Evolutionary conservation across 1,140 invertebrate species (phyloP).

Genomic region (Ganaspis sp.): DNA sequence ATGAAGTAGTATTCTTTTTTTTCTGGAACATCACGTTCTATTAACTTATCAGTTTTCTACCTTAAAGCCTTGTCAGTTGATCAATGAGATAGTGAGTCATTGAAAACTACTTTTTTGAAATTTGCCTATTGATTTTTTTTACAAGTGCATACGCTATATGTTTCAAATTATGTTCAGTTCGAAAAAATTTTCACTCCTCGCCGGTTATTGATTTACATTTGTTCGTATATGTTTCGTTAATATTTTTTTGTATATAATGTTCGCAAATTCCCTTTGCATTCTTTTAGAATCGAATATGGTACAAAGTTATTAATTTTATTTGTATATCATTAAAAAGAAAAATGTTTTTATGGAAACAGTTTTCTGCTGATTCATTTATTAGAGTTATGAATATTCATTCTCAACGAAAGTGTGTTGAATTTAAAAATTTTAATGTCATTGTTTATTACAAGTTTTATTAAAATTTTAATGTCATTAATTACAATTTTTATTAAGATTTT

Average conservation of each 20-base stretch:
- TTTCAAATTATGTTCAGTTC: neutral
- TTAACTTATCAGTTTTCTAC: neutral
- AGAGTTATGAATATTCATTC: neutral
- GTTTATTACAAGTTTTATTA: too few species aligned
- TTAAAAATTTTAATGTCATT: neutral
- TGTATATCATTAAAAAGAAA: too few species aligned
- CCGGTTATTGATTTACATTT: neutral
- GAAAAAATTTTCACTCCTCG: neutral
- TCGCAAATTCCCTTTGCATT: too few species aligned
- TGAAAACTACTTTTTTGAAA: constrained; percentile 14
- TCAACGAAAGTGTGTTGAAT: neutral
- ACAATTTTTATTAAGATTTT: too few species aligned
- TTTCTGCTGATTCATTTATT: neutral
- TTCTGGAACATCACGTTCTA: neutral
- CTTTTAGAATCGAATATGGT: too few species aligned
- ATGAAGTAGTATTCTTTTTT: neutral
- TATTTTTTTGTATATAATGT: too few species aligned
- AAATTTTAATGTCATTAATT: too few species aligned
- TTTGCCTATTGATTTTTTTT: neutral
- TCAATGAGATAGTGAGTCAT: neutral
- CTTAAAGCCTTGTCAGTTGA: neutral
- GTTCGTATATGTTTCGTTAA: neutral
- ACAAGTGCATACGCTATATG: neutral
- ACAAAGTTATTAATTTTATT: too few species aligned
- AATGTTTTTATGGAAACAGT: neutral